Evolutionary conservation across 1,140 invertebrate species (phyloP).

Genomic region (Campoletis sonorensis): DNA sequence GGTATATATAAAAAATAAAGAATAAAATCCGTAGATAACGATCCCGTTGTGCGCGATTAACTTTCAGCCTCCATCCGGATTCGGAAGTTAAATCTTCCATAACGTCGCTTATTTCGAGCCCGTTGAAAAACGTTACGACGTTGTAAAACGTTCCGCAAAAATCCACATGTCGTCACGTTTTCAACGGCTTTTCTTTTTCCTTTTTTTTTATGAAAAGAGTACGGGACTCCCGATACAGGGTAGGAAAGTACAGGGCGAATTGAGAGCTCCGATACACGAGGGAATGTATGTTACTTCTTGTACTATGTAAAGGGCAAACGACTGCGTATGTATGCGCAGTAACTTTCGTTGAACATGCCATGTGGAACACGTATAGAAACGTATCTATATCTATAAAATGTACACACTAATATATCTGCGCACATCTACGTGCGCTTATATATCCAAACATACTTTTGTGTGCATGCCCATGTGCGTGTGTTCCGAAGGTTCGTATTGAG

Average conservation of each 20-base stretch:
- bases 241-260: neutral
- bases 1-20: neutral
- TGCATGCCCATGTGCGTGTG: neutral
- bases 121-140: slow-evolving; percentile 2
- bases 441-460: neutral
- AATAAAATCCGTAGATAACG: neutral
- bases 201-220: neutral
- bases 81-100: slow-evolving; percentile 3
- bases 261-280: slow-evolving; percentile 2
- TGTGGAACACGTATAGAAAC: neutral
- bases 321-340: neutral
- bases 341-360: neutral
- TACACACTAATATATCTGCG: neutral
- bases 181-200: neutral
- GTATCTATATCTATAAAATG: neutral
- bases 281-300: neutral
- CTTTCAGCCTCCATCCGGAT: neutral
- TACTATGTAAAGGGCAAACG: neutral
- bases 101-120: neutral
- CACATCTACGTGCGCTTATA: neutral
- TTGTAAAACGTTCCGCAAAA: slow-evolving; percentile 8
- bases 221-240: neutral
- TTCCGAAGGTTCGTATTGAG: neutral
- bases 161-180: slow-evolving; percentile 6
- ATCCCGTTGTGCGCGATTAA: neutral